Conservation (phyloP, 1,140 invertebrate genomes). For the Delia radicum region DNA sequence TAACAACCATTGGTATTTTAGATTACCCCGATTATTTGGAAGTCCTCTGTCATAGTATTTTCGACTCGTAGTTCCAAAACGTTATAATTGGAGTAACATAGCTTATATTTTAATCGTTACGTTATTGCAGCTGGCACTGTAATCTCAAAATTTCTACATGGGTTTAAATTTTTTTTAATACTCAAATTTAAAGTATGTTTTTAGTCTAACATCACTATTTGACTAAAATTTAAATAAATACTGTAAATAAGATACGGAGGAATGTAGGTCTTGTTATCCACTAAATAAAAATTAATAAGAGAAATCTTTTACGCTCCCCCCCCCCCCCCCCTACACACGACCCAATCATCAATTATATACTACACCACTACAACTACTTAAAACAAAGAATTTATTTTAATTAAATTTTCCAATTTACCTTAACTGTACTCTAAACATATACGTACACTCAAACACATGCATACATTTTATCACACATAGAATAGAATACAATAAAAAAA, state of each 20-base stretch:
- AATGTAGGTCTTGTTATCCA: background rate
- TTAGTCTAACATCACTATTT: too few species aligned
- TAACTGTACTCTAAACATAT: conserved; percentile 14
- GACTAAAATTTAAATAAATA: too few species aligned
- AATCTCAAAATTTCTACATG: too few species aligned
- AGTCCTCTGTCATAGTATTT: too few species aligned
- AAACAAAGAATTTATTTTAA: conserved; percentile 2
- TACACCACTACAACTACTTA: background rate
- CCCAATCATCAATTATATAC: background rate
- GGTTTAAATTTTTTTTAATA: too few species aligned
- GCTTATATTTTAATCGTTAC: too few species aligned
- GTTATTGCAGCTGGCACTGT: too few species aligned
- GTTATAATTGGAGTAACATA: too few species aligned
- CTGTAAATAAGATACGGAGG: background rate
- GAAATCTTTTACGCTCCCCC: background rate
- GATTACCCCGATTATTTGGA: too few species aligned
- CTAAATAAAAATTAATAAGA: background rate
- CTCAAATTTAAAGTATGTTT: too few species aligned
- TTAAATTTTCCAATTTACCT: conserved; percentile 13
- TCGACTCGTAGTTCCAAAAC: too few species aligned
- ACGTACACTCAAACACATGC: background rate
- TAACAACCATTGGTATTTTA: too few species aligned
- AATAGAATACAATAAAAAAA: background rate
- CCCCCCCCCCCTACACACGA: background rate
- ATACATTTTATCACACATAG: background rate